Base-by-base conservation (phyloP, 2,797 vertebrate genomes). In the Pterois miles region DNA sequence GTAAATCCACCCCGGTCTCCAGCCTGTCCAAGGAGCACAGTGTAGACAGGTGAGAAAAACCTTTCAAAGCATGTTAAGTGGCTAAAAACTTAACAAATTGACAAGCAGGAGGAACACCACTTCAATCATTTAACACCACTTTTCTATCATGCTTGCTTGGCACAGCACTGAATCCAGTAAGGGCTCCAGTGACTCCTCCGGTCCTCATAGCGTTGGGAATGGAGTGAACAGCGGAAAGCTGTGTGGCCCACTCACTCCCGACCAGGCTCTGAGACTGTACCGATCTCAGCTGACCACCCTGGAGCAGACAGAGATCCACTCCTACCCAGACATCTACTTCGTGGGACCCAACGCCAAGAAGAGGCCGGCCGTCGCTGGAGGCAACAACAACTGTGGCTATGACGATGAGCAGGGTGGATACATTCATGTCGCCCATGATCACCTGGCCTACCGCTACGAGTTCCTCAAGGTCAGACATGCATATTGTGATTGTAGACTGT, bases 391-490 rank as follows among this genome's bases (percentile, higher is more conserved):
- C 5, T 92, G 95, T 11, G 98, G 98, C 8, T 99, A 97, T 0
- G 98, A 99, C 1, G 98, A 99, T 0, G 97, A 99, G 52, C 98
- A 99, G 54, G 98, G 98, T 3, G 96, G 97, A 63, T 99, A 99
- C 87, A 95, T 98, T 54, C 96, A 98, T 0, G 97, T 99, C 27
- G 96, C 98, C 54, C 97, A 99, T 1, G 98, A 99, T 90, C 98
- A 99, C 74, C 93, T 99, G 22, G 98, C 97, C 18, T 99, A 98
- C 83, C 95, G 98, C 53, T 99, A 99, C 0, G 98, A 99, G 93
- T 97, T 99, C 74, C 95, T 99, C 70, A 99, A 99, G 93, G 95
- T 94, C 50, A 76, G 74, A 53, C n/a, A 5, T 6, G 2, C 3
- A 38, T 59, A 2, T 6, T 50, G n/a, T 29, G 18, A 4, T 34